phyloP scores from a whole-genome alignment of 2,797 vertebrate genomes.

The Carapus acus region DNA sequence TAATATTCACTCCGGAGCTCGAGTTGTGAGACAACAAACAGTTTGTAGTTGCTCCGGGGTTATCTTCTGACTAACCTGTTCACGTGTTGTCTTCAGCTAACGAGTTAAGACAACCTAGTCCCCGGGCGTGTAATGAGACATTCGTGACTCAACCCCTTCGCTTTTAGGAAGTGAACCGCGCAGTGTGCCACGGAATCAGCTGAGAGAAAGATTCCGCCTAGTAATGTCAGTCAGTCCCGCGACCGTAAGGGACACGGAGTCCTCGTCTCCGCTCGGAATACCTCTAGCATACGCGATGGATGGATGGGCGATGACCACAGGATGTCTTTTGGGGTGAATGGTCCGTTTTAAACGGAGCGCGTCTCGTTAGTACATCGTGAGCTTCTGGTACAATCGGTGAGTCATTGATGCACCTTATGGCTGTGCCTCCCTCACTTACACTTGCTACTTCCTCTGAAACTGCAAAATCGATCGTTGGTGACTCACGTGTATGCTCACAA shows the following conservation, averaged over 20 bases:
- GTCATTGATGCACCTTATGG: constrained; percentile 66
- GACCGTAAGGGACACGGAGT: background rate
- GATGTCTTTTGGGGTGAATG: background rate
- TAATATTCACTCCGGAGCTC: background rate
- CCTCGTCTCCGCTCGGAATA: background rate
- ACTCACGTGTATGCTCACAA: background rate
- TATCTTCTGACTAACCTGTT: accelerated
- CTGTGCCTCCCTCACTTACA: background rate
- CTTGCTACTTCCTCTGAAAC: background rate
- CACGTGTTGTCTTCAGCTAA: background rate
- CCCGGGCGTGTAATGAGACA: background rate
- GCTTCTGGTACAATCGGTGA: constrained; percentile 62
- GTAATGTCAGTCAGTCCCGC: constrained; percentile 7
- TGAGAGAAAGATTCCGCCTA: constrained; percentile 55
- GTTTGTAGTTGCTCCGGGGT: constrained; percentile 11
- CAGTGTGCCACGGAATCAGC: constrained; percentile 60
- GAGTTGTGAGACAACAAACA: background rate
- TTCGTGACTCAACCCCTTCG: constrained; percentile 25
- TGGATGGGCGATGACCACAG: background rate
- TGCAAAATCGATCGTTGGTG: background rate
- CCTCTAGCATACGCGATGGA: background rate
- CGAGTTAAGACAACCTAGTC: constrained; percentile 19
- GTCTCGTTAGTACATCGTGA: constrained; percentile 10
- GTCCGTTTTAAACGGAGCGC: constrained; percentile 12
- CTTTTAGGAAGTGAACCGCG: constrained; percentile 44